Percentiles rank a stretch among this genome's conserved stretches.
These are phyloP conservation scores for Diprion similis DNA, from an alignment of 1,140 invertebrate genomes.

Conservation along the genomic window DNA sequence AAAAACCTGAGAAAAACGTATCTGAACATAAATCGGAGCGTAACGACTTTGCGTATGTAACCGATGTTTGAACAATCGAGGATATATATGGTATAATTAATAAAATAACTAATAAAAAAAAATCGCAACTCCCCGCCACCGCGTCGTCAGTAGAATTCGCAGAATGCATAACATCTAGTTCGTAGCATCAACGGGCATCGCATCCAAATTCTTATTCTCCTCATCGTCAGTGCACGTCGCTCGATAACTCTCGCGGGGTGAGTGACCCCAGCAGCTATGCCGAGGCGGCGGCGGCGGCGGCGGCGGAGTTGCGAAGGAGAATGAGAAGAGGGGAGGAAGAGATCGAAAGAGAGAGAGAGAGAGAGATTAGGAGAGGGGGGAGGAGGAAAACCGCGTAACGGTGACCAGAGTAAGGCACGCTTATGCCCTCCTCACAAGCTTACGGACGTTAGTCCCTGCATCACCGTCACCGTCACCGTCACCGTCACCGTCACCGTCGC, in stretches of 20 bases:
- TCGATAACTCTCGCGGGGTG: background rate
- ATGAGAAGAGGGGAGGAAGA: slow-evolving; percentile 28
- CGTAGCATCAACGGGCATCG: no score
- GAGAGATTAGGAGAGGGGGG: slow-evolving; percentile 38
- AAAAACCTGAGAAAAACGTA: no score
- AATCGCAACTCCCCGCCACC: no score
- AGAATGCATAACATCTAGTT: no score
- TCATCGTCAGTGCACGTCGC: no score
- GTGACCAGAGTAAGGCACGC: slow-evolving; percentile 57
- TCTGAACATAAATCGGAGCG: no score
- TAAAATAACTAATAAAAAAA: no score
- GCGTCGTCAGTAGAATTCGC: no score
- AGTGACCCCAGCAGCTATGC: background rate
- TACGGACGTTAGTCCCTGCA: slow-evolving; percentile 31
- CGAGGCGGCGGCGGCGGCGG: background rate
- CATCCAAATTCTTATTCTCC: background rate
- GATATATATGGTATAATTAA: no score
- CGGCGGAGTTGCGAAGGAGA: slow-evolving; percentile 26
- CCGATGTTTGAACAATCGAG: no score
- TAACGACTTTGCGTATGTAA: no score
- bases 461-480: slow-evolving; percentile 9
- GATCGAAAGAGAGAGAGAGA: slow-evolving; percentile 27
- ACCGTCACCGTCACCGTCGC: slow-evolving; percentile 22
- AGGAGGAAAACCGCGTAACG: slow-evolving; percentile 55
- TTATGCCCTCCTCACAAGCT: slow-evolving; percentile 44